A percentile compares a stretch with the other conserved stretches of the same genome.
Evolutionary conservation across 2,888 invertebrate genomes (phyloP).

Genomic region (Bombylius major): DNA sequence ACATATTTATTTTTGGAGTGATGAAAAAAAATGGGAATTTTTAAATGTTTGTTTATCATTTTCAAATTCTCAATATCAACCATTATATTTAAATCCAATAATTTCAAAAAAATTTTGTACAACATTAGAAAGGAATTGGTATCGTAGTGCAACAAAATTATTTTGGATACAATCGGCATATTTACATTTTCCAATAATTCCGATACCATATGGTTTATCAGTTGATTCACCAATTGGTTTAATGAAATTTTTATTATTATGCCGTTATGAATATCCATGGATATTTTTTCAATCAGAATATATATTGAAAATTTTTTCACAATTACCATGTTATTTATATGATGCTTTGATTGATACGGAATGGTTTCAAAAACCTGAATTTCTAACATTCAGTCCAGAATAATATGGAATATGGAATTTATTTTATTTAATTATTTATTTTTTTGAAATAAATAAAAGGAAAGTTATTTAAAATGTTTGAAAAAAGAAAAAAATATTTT

Average conservation of each 20-base stretch:
- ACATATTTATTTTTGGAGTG: slow-evolving; percentile 31
- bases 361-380: too few relatives aligned
- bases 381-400: too few relatives aligned
- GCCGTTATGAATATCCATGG: slow-evolving; percentile 1
- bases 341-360: too few relatives aligned
- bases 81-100: background rate
- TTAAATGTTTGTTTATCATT: slow-evolving; percentile 16
- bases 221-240: slow-evolving; percentile 3
- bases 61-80: slow-evolving; percentile 2
- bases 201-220: slow-evolving; percentile 1
- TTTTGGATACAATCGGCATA: slow-evolving; percentile 3
- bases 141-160: slow-evolving; percentile 1
- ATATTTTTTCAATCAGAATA: slow-evolving; percentile 1
- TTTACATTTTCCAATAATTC: slow-evolving; percentile 1
- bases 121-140: background rate
- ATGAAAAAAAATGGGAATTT: slow-evolving; percentile 20
- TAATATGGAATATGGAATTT: too few relatives aligned
- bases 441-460: too few relatives aligned
- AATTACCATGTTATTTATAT: slow-evolving; percentile 1
- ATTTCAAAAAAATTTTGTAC: slow-evolving; percentile 3
- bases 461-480: too few relatives aligned
- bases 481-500: too few relatives aligned
- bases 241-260: slow-evolving; percentile 5
- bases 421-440: too few relatives aligned
- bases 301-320: slow-evolving; percentile 1